Conservation (phyloP, 1,140 invertebrate genomes). For the Sitophilus oryzae region DNA sequence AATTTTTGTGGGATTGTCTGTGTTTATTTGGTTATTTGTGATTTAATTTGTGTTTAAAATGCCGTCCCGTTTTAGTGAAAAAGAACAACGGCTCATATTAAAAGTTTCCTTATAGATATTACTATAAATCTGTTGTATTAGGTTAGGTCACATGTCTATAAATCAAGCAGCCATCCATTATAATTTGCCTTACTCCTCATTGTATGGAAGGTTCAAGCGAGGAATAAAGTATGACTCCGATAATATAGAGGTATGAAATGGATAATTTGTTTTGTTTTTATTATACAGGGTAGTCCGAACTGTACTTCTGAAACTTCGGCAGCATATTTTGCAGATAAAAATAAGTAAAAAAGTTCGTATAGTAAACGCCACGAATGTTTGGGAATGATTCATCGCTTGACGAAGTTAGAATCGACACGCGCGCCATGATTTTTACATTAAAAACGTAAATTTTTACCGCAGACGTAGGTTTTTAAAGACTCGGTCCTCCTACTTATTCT, state of each 20-base stretch:
- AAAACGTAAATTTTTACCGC: too few species aligned
- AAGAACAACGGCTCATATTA: too few species aligned
- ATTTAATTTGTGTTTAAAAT: too few species aligned
- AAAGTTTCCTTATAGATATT: not conserved
- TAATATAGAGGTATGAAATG: slow-evolving; percentile 35
- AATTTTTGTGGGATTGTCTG: too few species aligned
- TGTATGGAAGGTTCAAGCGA: slow-evolving; percentile 81
- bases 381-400: not conserved
- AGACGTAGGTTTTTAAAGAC: too few species aligned
- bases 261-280: not conserved
- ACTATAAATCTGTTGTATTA: slow-evolving; percentile 35
- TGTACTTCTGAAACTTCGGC: too few species aligned
- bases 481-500: too few species aligned
- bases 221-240: slow-evolving; percentile 53
- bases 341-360: not conserved
- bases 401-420: not conserved
- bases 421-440: not conserved
- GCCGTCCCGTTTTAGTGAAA: too few species aligned
- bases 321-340: not conserved
- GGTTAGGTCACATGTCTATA: slow-evolving; percentile 84
- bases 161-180: slow-evolving; percentile 90
- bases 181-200: slow-evolving; percentile 81
- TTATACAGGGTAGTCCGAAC: too few species aligned
- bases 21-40: too few species aligned
- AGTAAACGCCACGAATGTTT: not conserved